Percentiles rank a stretch among this genome's conserved stretches.
phyloP scores from a whole-genome alignment of 1,140 invertebrate species.

The Anoplophora glabripennis region DNA sequence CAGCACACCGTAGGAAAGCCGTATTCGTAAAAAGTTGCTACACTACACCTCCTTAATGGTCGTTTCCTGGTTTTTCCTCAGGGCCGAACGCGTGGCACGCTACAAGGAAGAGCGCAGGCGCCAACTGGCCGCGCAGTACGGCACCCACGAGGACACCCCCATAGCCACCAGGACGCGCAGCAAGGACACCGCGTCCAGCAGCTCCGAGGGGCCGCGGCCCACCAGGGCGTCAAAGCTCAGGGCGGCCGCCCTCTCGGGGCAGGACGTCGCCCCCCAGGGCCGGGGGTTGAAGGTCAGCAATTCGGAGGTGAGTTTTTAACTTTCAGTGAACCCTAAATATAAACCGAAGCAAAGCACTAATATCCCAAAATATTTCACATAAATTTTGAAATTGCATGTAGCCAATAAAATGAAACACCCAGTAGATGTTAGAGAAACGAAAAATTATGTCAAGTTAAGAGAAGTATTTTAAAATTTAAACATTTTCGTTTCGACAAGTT shows the following conservation, averaged over 20 bases:
- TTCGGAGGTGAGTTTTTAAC: conserved; percentile 13
- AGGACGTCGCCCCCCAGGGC: conserved; percentile 1
- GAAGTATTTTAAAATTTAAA: too few relatives aligned
- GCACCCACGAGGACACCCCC: conserved; percentile 6
- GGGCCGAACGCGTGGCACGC: conserved; percentile 59
- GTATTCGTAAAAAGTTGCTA: background rate
- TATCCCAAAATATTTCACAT: too few relatives aligned
- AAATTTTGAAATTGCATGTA: too few relatives aligned
- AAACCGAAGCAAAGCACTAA: too few relatives aligned
- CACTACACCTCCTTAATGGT: background rate
- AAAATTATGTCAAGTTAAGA: too few relatives aligned
- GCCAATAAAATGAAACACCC: too few relatives aligned
- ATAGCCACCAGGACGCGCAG: conserved; percentile 2
- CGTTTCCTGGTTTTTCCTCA: conserved; percentile 7
- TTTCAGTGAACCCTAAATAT: too few relatives aligned
- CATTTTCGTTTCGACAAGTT: too few relatives aligned
- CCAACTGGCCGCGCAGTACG: conserved; percentile 53
- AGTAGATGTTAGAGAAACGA: too few relatives aligned
- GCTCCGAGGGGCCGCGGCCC: conserved; percentile 55
- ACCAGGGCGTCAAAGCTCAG: conserved; percentile 68
- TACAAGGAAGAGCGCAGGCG: conserved; percentile 66
- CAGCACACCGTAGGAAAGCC: background rate
- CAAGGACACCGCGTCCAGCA: conserved; percentile 45
- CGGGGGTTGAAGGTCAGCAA: conserved; percentile 2
- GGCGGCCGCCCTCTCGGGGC: conserved; percentile 52